phyloP scores from a whole-genome alignment of 2,113 vertebrate species.

The Pseudorectes ferrugineus region DNA sequence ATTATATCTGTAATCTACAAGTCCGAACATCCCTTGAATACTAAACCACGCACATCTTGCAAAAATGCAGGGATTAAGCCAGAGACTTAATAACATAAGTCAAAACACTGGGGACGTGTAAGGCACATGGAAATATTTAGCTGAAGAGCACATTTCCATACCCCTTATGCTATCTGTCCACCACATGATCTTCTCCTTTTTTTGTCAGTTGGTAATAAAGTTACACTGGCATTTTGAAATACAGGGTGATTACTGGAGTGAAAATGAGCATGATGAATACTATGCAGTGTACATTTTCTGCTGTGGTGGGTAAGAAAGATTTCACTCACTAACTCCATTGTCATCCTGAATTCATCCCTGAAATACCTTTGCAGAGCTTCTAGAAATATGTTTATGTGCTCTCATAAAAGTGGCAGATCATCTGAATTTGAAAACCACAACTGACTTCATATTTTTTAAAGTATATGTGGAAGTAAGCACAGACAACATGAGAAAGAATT shows the following conservation, averaged over 20 bases:
- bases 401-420: background rate
- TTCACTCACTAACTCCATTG: background rate
- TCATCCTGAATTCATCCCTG: background rate
- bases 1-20: background rate
- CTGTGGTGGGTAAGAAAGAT: background rate
- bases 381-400: background rate
- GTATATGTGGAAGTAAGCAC: background rate
- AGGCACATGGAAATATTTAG: constrained; percentile 14
- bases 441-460: background rate
- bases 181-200: background rate
- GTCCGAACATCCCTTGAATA: background rate
- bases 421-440: constrained; percentile 6
- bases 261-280: background rate
- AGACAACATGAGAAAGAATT: background rate
- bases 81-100: background rate
- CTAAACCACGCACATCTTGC: background rate
- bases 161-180: background rate
- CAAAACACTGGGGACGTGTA: background rate
- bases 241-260: background rate
- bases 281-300: background rate
- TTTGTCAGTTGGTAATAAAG: background rate
- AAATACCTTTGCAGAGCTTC: background rate
- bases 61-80: background rate
- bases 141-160: constrained; percentile 15
- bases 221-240: background rate